Evolutionary conservation across 2,888 invertebrate species (phyloP).

Genomic region (Sarcophaga carnaria): DNA sequence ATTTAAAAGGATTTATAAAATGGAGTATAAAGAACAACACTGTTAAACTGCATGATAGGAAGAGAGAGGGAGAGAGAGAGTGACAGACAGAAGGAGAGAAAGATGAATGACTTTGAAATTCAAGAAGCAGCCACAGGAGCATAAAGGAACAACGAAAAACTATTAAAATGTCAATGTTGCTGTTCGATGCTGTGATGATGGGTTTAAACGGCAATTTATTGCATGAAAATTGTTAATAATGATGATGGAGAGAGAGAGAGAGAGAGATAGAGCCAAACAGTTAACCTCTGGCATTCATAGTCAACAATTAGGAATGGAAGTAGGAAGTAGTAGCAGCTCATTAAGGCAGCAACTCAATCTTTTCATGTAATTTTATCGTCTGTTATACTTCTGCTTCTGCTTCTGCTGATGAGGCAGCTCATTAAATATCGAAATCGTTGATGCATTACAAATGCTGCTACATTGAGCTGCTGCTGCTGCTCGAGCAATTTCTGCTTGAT

Average conservation of each 20-base stretch:
- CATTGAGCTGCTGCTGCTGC: background rate
- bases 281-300: background rate
- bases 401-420: background rate
- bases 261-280: background rate
- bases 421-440: slow-evolving; percentile 31
- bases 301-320: background rate
- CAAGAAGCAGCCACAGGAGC: background rate
- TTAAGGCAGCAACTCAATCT: background rate
- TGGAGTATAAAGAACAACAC: background rate
- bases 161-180: slow-evolving; percentile 60
- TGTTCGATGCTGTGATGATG: slow-evolving; percentile 2
- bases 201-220: slow-evolving; percentile 29
- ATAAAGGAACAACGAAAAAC: slow-evolving; percentile 18
- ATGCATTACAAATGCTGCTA: slow-evolving; percentile 9
- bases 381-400: too few relatives aligned
- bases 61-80: background rate
- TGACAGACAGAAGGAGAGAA: background rate
- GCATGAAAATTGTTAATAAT: slow-evolving; percentile 54
- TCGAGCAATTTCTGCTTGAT: background rate
- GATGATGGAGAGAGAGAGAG: background rate
- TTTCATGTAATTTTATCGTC: too few relatives aligned
- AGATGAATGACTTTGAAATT: slow-evolving; percentile 15
- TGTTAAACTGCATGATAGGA: background rate
- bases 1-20: slow-evolving; percentile 16
- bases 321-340: background rate